These are phyloP conservation scores for Haplochromis vanheusdeni DNA, from an alignment of 2,113 vertebrate species.

Conservation along the genomic window DNA sequence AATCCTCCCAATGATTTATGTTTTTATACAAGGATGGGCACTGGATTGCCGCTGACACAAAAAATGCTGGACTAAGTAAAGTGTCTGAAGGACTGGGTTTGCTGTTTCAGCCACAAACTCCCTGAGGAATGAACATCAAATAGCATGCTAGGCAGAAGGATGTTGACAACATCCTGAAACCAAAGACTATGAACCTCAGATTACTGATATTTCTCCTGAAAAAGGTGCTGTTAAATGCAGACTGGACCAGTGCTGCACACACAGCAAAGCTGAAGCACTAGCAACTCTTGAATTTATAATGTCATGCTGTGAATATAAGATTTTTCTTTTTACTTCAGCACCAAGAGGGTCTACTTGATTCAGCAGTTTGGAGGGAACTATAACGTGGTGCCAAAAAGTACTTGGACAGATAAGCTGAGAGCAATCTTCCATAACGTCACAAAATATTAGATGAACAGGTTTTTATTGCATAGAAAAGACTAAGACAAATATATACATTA, in stretches of 20 bases:
- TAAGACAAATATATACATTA: background rate
- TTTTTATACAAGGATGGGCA: constrained; percentile 19
- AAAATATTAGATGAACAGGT: background rate
- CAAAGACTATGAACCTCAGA: constrained; percentile 49
- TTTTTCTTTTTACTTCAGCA: constrained; percentile 10
- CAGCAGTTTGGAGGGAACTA: constrained; percentile 23
- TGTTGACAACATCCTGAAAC: constrained; percentile 54
- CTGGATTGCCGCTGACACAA: constrained; percentile 21
- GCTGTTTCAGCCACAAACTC: constrained; percentile 46
- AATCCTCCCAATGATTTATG: constrained; percentile 39
- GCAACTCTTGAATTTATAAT: constrained; percentile 58
- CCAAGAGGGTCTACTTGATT: background rate
- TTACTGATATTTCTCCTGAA: constrained; percentile 43
- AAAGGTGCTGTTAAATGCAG: constrained; percentile 42
- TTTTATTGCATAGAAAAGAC: background rate
- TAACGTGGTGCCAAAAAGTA: background rate
- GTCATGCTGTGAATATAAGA: constrained; percentile 8
- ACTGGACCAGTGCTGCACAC: constrained; percentile 37
- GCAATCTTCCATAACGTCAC: background rate
- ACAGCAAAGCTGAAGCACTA: constrained; percentile 45
- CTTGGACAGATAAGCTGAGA: background rate
- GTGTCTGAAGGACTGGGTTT: constrained; percentile 29
- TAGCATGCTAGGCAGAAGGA: constrained; percentile 46
- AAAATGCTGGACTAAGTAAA: constrained; percentile 50
- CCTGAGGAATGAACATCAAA: constrained; percentile 53